A percentile compares a stretch with the other conserved stretches of the same genome.
Conservation (phyloP, 2,113 vertebrate genomes). For the Butorides virescens region DNA sequence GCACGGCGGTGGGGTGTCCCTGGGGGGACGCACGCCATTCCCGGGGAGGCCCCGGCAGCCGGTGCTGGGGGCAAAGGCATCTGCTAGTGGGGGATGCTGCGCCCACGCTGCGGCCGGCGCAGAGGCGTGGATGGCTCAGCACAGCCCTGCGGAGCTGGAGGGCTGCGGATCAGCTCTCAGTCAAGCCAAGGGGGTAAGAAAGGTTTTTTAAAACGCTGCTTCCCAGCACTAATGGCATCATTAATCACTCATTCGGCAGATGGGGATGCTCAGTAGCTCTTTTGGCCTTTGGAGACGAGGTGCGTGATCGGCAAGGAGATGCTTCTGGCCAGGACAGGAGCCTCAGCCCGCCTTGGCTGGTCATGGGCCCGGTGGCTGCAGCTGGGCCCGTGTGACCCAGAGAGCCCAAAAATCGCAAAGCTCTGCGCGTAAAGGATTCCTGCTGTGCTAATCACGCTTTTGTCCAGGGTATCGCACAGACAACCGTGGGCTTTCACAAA, state of each 20-base stretch:
- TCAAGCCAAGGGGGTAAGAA: not conserved
- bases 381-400: not conserved
- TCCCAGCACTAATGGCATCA: not conserved
- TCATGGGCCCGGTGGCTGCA: not conserved
- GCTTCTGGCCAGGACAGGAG: not conserved
- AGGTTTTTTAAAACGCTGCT: not conserved
- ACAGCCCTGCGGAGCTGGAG: not conserved
- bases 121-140: not conserved
- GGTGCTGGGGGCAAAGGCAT: not conserved
- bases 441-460: not conserved
- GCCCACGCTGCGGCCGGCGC: accelerated
- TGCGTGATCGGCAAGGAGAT: not conserved
- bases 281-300: not conserved
- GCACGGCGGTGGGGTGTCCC: no score
- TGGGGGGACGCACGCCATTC: no score
- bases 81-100: accelerated
- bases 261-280: not conserved
- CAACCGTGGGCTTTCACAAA: not conserved
- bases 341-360: not conserved
- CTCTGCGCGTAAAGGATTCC: not conserved
- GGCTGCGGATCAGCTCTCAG: no score
- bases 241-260: not conserved
- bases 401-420: not conserved
- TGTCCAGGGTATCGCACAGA: not conserved
- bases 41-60: not conserved